These are phyloP conservation scores for Eulithis testata DNA, from an alignment of 2,888 invertebrate genomes.

Conservation along the genomic window DNA sequence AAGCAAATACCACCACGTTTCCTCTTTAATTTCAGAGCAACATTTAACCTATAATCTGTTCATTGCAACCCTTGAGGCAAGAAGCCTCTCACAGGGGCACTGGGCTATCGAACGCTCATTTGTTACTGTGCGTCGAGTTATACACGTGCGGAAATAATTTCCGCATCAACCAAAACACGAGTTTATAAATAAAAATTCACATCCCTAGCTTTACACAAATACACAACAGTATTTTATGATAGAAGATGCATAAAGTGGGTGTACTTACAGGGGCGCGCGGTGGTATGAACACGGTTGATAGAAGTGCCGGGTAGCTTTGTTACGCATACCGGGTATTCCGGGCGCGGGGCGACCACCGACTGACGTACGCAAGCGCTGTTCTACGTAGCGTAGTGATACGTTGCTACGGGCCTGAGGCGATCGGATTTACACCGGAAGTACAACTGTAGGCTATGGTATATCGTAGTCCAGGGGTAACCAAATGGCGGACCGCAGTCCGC, in stretches of 20 bases:
- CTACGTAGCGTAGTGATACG: constrained; percentile 52
- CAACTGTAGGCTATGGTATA: too few relatives aligned
- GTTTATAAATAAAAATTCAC: constrained; percentile 4
- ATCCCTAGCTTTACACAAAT: too few relatives aligned
- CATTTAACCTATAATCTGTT: constrained; percentile 60
- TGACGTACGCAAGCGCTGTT: constrained; percentile 76
- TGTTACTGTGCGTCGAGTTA: constrained; percentile 70
- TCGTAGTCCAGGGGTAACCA: too few relatives aligned
- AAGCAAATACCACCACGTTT: constrained; percentile 13
- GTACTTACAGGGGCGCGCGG: constrained; percentile 82
- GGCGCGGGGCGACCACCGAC: constrained; percentile 75
- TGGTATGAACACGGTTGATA: constrained; percentile 53
- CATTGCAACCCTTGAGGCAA: constrained; percentile 76
- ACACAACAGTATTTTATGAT: too few relatives aligned
- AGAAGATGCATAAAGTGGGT: not conserved
- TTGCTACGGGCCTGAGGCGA: constrained; percentile 60
- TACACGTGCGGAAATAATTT: constrained; percentile 74
- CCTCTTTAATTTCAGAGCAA: constrained; percentile 41
- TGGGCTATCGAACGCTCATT: constrained; percentile 83
- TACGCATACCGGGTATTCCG: constrained; percentile 73
- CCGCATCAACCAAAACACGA: constrained; percentile 47
- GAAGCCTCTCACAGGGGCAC: constrained; percentile 81
- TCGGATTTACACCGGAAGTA: constrained; percentile 43
- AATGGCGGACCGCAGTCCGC: too few relatives aligned
- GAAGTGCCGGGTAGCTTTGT: constrained; percentile 51